Evolutionary conservation across 2,888 invertebrate species (phyloP).

Genomic region (Tribolium freemani): DNA sequence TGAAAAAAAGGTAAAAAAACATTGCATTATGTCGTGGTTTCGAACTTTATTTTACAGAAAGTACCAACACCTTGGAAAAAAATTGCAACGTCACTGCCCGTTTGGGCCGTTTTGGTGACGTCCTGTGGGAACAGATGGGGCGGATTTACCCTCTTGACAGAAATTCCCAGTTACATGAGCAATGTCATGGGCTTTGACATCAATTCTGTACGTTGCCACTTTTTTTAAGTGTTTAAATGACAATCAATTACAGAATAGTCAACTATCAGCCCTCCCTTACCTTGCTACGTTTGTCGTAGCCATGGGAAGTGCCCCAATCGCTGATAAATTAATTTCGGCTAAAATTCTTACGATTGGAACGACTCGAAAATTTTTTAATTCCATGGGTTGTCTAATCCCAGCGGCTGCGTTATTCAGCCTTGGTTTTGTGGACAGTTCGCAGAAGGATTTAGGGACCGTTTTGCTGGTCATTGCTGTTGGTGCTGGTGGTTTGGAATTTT

Average conservation of each 20-base stretch:
- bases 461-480: conserved; percentile 79
- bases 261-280: conserved; percentile 81
- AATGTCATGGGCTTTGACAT: conserved; percentile 80
- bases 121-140: conserved; percentile 86
- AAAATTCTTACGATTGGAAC: conserved; percentile 65
- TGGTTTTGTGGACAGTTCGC: conserved; percentile 71
- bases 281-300: conserved; percentile 69
- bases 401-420: conserved; percentile 76
- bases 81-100: conserved; percentile 81
- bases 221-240: neutral
- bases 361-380: conserved; percentile 76
- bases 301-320: conserved; percentile 78
- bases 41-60: conserved; percentile 15
- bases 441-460: conserved; percentile 72
- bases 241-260: conserved; percentile 71
- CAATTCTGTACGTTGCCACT: conserved; percentile 70
- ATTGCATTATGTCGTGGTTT: conserved; percentile 46
- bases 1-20: neutral
- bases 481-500: conserved; percentile 79
- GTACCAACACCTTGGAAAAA: conserved; percentile 80
- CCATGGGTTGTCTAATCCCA: conserved; percentile 75
- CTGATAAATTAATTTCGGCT: conserved; percentile 72
- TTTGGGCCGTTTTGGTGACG: conserved; percentile 80
- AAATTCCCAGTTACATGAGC: conserved; percentile 86
- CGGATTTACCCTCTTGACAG: conserved; percentile 87